Evolutionary conservation across 2,797 vertebrate species (phyloP), one percentile per base, ranked within the genome.

Genomic region (Rachycentron canadum): DNA sequence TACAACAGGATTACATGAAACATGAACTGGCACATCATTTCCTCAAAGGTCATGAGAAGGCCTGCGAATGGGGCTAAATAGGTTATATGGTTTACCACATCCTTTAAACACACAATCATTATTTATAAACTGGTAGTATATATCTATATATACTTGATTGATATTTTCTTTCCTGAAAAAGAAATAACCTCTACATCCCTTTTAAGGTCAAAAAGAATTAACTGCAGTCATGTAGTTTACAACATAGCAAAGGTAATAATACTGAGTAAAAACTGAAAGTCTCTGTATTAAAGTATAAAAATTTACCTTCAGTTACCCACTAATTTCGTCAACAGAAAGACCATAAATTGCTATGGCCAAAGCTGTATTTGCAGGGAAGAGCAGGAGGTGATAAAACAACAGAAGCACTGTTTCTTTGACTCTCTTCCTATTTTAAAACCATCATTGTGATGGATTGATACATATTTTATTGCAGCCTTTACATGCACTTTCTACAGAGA

Each of bases 231-330:
- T 80, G 81, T 88, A 87, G 87, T 90, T 86, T 91, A 92, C 82
- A 87, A 84, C 66, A 88, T 67, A 79, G 66, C 77, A 91, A 87
- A 87, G 83, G 85, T 87, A 88, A 87, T 83, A 84, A 92, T 83
- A 86, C 77, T 82, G 86, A 90, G 74, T 86, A 85, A 89, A 91
- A 89, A 90, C 78, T 84, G 76, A 86, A 85, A 79, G 72, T 77
- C 65, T 86, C 84, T 85, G 86, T 93, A 86, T 52, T 85, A 94
- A 94, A 93, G 91, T 94, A 93, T 90, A 90, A 93, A 93, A 93
- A 94, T 68, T 65, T 93, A 89, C 90, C 79, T 90, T 88, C 85
- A 90, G 76, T 85, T 73, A 82, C 80, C 83, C 74, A 63, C 69
- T 73, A 82, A 76, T 85, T 91, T 81, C 23, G 81, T 70, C 69